A percentile compares a stretch with the other conserved stretches of the same genome.
Conservation (phyloP, 2,888 invertebrate species). For the Allacma fusca region DNA sequence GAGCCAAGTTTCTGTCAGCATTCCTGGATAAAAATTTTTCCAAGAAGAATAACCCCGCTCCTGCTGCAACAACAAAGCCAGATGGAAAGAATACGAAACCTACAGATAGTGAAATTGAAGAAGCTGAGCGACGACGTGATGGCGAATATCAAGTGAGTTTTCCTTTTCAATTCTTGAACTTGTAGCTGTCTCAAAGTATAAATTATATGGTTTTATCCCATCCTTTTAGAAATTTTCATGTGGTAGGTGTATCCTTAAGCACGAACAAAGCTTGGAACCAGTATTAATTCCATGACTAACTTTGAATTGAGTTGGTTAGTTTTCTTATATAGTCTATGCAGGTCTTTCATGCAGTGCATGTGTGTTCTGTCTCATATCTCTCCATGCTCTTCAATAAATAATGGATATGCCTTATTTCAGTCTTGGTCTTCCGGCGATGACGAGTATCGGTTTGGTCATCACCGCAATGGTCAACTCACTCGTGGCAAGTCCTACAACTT, state of each 20-base stretch:
- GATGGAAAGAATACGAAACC: constrained; percentile 37
- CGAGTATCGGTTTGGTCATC: constrained; percentile 45
- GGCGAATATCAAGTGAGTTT: constrained; percentile 52
- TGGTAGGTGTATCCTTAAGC: constrained; percentile 11
- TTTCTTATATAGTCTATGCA: background rate
- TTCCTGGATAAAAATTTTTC: constrained; percentile 42
- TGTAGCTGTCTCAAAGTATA: constrained; percentile 7
- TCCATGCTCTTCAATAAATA: too few species aligned
- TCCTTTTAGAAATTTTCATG: constrained; percentile 1
- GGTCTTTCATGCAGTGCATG: background rate
- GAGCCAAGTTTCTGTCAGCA: constrained; percentile 33
- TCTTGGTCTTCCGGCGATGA: constrained; percentile 54
- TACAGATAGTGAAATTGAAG: constrained; percentile 53
- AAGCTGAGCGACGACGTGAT: constrained; percentile 50
- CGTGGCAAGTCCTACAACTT: constrained; percentile 50
- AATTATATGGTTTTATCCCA: background rate
- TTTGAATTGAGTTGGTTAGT: constrained; percentile 22
- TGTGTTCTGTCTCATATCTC: too few species aligned
- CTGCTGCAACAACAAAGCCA: constrained; percentile 1
- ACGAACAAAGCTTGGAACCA: background rate
- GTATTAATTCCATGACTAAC: constrained; percentile 20
- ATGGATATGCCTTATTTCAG: constrained; percentile 27
- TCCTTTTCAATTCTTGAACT: background rate
- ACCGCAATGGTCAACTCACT: constrained; percentile 43
- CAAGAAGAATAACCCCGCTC: constrained; percentile 18